Conservation (phyloP, 2,113 vertebrate genomes). For the Fregetta grallaria region DNA sequence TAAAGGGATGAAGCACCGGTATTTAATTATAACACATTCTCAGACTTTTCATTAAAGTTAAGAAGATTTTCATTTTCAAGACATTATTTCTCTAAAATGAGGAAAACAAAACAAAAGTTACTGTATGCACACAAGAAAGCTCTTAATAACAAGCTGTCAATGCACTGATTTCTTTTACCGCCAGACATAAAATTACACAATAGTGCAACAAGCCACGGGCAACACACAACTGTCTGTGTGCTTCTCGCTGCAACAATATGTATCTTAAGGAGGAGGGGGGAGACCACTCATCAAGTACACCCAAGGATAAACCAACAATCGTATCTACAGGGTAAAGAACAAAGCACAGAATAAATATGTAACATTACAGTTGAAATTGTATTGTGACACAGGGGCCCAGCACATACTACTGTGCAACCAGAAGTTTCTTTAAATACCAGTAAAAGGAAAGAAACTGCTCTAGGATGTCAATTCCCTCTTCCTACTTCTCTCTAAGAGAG, state of each 20-base stretch:
- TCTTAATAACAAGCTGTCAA: constrained; percentile 12
- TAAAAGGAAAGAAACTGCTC: neutral
- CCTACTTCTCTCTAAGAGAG: neutral
- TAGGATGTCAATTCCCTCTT: neutral
- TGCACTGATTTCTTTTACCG: neutral
- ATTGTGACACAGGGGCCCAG: neutral
- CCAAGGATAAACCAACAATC: neutral
- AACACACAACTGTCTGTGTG: neutral
- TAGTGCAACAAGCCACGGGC: neutral
- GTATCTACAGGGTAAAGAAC: neutral
- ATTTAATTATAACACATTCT: neutral
- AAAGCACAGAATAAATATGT: neutral
- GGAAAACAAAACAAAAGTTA: neutral
- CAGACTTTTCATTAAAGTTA: neutral
- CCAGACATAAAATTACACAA: neutral
- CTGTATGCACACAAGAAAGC: neutral
- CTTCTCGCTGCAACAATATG: neutral
- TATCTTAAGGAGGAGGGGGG: neutral
- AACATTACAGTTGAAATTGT: neutral
- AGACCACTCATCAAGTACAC: neutral
- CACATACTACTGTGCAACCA: neutral
- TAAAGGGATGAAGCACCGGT: neutral
- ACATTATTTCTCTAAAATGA: neutral
- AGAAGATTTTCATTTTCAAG: neutral
- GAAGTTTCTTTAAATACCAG: neutral